Evolutionary conservation across 1,140 invertebrate genomes (phyloP).

Genomic region (Lordiphosa mommai): DNA sequence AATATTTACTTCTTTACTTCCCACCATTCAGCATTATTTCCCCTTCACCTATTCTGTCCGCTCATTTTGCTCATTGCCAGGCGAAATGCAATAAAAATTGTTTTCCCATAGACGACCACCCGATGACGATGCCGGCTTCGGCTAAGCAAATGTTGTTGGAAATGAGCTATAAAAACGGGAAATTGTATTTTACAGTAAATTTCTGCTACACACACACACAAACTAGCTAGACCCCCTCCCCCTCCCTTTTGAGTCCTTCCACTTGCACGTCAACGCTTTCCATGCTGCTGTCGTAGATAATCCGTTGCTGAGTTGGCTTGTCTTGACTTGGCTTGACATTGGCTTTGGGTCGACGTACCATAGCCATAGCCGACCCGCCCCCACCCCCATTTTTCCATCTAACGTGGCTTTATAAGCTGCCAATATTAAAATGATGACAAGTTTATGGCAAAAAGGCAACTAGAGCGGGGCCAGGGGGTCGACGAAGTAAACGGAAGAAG

Average conservation of each 20-base stretch:
- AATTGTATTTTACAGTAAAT: conserved; percentile 76
- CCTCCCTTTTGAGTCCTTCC: background rate
- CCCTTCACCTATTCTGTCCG: conserved; percentile 4
- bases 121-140: conserved; percentile 12
- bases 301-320: conserved; percentile 73
- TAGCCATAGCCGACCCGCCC: conserved; percentile 1
- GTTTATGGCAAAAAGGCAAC: conserved; percentile 62
- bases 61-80: conserved; percentile 67
- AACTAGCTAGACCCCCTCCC: conserved; percentile 53
- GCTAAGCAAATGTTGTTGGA: conserved; percentile 74
- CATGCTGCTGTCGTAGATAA: conserved; percentile 69
- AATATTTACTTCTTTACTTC: conserved; percentile 71
- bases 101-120: conserved; percentile 60
- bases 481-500: conserved; percentile 11
- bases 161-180: conserved; percentile 76
- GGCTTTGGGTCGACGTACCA: conserved; percentile 53
- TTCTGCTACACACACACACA: conserved; percentile 52
- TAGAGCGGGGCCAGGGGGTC: conserved; percentile 5
- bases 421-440: conserved; percentile 78
- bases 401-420: conserved; percentile 74
- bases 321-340: conserved; percentile 75
- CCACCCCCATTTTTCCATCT: conserved; percentile 26
- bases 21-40: conserved; percentile 13
- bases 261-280: conserved; percentile 47
- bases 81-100: conserved; percentile 74